Conservation (phyloP, 2,113 vertebrate genomes). For the Cisticola juncidis region DNA sequence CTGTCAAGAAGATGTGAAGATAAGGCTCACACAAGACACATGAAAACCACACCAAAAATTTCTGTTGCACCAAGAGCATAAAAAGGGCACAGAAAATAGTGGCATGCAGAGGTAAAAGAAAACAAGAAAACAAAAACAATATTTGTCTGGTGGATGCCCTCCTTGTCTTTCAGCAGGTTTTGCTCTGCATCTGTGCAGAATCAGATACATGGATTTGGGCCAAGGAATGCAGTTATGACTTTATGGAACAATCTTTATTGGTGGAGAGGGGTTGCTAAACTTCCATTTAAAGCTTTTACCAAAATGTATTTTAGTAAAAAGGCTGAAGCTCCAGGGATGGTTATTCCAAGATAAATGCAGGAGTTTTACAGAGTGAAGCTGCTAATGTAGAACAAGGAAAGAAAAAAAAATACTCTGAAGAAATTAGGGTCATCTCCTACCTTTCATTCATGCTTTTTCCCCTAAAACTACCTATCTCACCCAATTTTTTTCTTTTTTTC, state of each 20-base stretch:
- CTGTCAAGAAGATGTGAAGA: not conserved
- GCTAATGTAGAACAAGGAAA: not conserved
- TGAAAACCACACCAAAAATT: not conserved
- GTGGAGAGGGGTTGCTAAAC: conserved; percentile 5
- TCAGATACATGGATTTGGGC: not conserved
- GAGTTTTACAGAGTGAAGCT: not conserved
- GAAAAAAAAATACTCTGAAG: not conserved
- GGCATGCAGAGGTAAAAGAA: not conserved
- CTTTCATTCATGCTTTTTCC: not conserved
- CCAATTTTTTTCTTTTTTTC: too few relatives aligned
- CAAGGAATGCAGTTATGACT: conserved; percentile 11
- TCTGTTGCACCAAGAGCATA: not conserved
- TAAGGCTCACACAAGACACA: not conserved
- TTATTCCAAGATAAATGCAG: not conserved
- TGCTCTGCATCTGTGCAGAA: not conserved
- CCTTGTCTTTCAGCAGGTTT: not conserved
- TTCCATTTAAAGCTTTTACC: not conserved
- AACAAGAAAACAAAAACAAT: not conserved
- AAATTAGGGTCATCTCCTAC: not conserved
- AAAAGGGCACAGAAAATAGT: not conserved
- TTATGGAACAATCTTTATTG: conserved; percentile 22
- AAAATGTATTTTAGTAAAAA: conserved; percentile 2
- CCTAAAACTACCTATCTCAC: not conserved
- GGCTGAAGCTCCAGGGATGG: not conserved
- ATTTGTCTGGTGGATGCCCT: not conserved